Evolutionary conservation across 64 coral and sea anemone species (phyloP).

Genomic region (Montipora cactus): DNA sequence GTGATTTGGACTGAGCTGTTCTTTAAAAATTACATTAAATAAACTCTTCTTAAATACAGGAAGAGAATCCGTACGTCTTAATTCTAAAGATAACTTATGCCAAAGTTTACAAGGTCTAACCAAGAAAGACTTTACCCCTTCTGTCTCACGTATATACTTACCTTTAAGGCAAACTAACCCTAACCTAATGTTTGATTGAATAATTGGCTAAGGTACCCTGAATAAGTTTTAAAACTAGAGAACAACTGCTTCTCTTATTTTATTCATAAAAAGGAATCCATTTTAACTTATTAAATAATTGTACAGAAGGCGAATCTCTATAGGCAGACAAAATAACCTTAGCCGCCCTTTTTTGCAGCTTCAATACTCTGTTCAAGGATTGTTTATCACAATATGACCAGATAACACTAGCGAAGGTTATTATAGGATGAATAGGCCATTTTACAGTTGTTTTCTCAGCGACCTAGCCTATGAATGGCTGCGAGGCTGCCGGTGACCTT

Average conservation of each 20-base stretch:
- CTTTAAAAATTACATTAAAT: background rate
- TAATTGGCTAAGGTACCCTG: slow-evolving; percentile 38
- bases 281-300: background rate
- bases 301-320: background rate
- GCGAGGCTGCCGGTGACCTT: too few relatives aligned
- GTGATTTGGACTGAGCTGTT: background rate
- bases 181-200: background rate
- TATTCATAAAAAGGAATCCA: slow-evolving; percentile 21
- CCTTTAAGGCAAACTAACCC: slow-evolving; percentile 39
- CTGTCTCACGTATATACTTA: slow-evolving; percentile 61
- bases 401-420: too few relatives aligned
- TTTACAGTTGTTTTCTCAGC: too few relatives aligned
- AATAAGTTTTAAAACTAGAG: slow-evolving; percentile 9
- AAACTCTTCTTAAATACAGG: too few relatives aligned
- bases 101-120: background rate
- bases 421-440: background rate
- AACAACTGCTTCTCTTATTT: slow-evolving; percentile 10
- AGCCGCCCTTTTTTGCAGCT: slow-evolving; percentile 1
- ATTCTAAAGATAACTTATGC: too few relatives aligned
- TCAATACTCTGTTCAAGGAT: background rate
- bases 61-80: too few relatives aligned
- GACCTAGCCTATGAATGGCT: too few relatives aligned
- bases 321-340: slow-evolving; percentile 11
- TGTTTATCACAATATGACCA: background rate
- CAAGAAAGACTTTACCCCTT: slow-evolving; percentile 32